These are phyloP conservation scores for Brachyhypopomus occidentalis DNA, from an alignment of 2,113 vertebrate genomes.

Conservation along the genomic window DNA sequence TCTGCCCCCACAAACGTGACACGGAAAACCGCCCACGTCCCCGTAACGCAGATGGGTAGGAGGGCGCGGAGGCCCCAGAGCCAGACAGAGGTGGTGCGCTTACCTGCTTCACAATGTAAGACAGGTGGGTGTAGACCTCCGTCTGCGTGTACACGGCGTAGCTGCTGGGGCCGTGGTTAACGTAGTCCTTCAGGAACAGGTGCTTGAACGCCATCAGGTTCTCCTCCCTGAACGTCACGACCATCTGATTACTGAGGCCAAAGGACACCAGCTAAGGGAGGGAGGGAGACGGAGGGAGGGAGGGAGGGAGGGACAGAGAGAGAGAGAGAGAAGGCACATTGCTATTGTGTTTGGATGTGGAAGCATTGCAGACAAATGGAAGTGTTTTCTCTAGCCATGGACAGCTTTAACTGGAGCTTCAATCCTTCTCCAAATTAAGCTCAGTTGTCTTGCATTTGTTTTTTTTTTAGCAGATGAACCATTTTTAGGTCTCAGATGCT, in stretches of 20 bases:
- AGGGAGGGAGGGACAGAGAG: neutral
- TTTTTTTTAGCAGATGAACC: neutral
- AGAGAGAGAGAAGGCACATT: neutral
- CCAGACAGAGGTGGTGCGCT: neutral
- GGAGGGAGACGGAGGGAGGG: slow-evolving; percentile 32
- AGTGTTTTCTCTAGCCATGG: too few species aligned
- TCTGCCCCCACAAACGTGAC: too few species aligned
- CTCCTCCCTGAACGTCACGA: slow-evolving; percentile 94
- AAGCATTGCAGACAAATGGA: too few species aligned
- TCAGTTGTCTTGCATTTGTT: too few species aligned
- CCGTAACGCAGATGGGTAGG: too few species aligned
- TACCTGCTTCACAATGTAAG: slow-evolving; percentile 84
- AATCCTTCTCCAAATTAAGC: too few species aligned
- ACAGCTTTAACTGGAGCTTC: too few species aligned
- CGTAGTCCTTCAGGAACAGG: slow-evolving; percentile 89
- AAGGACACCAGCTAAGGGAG: slow-evolving; percentile 86
- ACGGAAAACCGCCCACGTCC: too few species aligned
- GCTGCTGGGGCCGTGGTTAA: slow-evolving; percentile 67
- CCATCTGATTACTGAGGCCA: slow-evolving; percentile 95
- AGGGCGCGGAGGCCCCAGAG: neutral
- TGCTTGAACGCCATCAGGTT: slow-evolving; percentile 90
- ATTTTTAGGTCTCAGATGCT: neutral
- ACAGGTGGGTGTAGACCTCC: slow-evolving; percentile 86
- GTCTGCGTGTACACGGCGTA: slow-evolving; percentile 85
- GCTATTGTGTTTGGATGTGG: too few species aligned